These are phyloP conservation scores for Cheilosia scutellata DNA, from an alignment of 2,888 invertebrate species.

Conservation along the genomic window DNA sequence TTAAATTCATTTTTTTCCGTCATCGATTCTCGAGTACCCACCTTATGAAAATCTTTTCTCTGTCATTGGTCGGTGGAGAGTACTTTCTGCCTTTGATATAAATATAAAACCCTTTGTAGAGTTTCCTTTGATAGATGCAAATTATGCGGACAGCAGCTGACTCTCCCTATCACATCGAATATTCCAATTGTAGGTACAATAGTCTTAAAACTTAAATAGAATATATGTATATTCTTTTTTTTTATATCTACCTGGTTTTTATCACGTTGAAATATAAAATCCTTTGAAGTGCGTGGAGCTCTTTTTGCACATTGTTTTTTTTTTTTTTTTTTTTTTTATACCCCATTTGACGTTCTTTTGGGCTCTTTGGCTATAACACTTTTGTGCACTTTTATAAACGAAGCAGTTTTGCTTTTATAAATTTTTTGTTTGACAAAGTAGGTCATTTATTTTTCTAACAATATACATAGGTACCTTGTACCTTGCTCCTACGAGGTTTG, in stretches of 20 bases:
- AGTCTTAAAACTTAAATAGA: slow-evolving; percentile 54
- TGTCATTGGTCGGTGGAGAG: slow-evolving; percentile 35
- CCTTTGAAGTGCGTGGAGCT: slow-evolving; percentile 58
- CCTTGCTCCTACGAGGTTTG: slow-evolving; percentile 46
- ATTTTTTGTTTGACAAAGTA: slow-evolving; percentile 47
- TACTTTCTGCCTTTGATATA: background rate
- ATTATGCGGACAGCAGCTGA: slow-evolving; percentile 12
- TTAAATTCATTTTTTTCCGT: slow-evolving; percentile 19
- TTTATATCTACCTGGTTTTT: background rate
- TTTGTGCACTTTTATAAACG: slow-evolving; percentile 61
- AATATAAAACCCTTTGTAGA: slow-evolving; percentile 30
- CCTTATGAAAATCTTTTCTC: slow-evolving; percentile 34
- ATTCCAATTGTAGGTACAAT: slow-evolving; percentile 69
- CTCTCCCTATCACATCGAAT: slow-evolving; percentile 55
- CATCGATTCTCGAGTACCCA: slow-evolving; percentile 22
- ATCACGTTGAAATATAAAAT: slow-evolving; percentile 7
- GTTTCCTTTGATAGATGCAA: slow-evolving; percentile 13
- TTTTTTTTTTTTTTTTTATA: slow-evolving; percentile 1
- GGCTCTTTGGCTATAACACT: slow-evolving; percentile 20
- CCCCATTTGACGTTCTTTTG: slow-evolving; percentile 32
- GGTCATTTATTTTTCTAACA: slow-evolving; percentile 72
- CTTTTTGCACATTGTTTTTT: slow-evolving; percentile 47
- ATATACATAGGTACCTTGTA: background rate
- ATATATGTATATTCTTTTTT: slow-evolving; percentile 16
- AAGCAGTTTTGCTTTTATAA: background rate